Evolutionary conservation across 1,140 invertebrate species (phyloP), one percentile per base, ranked within the genome.

Genomic region (Ceratosolen solmsi): DNA sequence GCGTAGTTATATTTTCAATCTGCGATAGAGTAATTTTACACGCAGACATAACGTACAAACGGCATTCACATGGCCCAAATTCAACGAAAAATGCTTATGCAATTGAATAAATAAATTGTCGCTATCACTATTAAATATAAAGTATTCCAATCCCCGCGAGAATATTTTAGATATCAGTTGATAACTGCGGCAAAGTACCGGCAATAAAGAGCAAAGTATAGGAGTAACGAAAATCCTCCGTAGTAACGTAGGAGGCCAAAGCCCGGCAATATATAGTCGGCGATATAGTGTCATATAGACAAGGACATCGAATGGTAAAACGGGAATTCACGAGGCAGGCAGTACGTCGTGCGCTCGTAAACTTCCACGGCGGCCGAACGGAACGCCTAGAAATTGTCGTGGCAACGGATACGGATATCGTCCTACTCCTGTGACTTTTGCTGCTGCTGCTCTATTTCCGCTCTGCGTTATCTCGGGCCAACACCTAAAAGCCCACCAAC

Each of bases 321-420:
- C 54, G 68, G 77, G 33, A 79, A 79, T 79, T 71, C 65, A 38
- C 77, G 77, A 79, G 77, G 30, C 25, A 79, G 77, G 30, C 25
- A 49, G 4, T 70, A 27, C 13, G 49, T 79, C 51, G 25, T 15
- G 7, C 1, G 77, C 46, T 72, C 77, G 68, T 71, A 79, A 79
- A 72, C 25, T 63, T 76, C 36, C 74, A 11, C 30, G 17, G 2
- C 56, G 74, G 27, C 33, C 65, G 77, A 27, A 63, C 13, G 63
- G 38, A 68, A 38, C 63, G 33, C 33, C 63, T 22, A 60, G 38
- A 54, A 54, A 54, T 58, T 71, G 30, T 51, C 49, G n/a, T 13
- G 13, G 13, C 41, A 46, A 51, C 38, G 25, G 38, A 4, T 2
- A n/a, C 38, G 63, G 49, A 11, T 75, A 75, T 63, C 74, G 25